Percentiles rank a stretch among this genome's conserved stretches.
These are phyloP conservation scores for Pangasianodon hypophthalmus DNA, from an alignment of 2,113 vertebrate genomes.

Conservation along the genomic window DNA sequence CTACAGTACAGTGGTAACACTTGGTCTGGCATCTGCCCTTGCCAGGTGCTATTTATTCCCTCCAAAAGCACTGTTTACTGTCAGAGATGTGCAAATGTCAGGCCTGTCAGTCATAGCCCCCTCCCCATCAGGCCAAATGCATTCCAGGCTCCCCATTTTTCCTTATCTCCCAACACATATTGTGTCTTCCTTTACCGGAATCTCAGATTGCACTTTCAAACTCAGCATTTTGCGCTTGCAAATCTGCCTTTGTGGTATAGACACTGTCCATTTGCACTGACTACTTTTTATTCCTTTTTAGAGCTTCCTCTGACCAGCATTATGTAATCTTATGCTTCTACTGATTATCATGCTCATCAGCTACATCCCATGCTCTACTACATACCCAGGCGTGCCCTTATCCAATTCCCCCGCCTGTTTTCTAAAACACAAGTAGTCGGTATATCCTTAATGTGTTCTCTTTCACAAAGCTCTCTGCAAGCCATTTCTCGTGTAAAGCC, in stretches of 20 bases:
- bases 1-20: constrained; percentile 5
- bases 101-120: constrained; percentile 69
- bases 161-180: constrained; percentile 70
- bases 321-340: background rate
- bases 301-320: background rate
- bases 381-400: background rate
- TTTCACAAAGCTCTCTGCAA: background rate
- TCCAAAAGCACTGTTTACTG: constrained; percentile 67
- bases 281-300: background rate
- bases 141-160: constrained; percentile 59
- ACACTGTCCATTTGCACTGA: background rate
- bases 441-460: constrained; percentile 2
- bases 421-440: background rate
- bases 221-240: background rate
- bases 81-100: constrained; percentile 75
- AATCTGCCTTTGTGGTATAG: background rate
- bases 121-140: constrained; percentile 59
- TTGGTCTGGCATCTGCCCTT: constrained; percentile 8
- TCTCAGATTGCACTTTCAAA: background rate
- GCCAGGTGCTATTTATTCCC: constrained; percentile 66
- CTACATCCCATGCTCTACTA: background rate
- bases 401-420: background rate
- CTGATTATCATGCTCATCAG: background rate
- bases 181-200: constrained; percentile 49
- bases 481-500: background rate